A percentile compares a stretch with the other conserved stretches of the same genome.
Conservation (phyloP, 2,888 invertebrate species). For the Mythimna pallens region DNA sequence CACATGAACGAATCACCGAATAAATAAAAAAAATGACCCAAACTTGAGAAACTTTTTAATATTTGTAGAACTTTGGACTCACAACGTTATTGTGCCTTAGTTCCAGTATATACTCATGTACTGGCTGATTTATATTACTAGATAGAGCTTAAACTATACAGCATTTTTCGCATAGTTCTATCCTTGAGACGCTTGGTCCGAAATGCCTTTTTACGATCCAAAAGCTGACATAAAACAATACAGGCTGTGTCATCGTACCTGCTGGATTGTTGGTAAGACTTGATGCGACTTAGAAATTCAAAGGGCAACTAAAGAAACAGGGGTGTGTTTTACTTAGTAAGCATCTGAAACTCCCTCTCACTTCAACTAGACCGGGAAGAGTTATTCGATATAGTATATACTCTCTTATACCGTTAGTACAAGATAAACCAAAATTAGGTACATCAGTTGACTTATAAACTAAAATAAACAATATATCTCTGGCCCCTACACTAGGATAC, state of each 20-base stretch:
- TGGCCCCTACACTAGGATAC: no score
- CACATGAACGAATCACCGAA: constrained; percentile 2
- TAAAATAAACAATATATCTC: no score
- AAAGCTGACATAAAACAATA: constrained; percentile 39
- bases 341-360: no score
- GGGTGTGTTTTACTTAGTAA: no score
- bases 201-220: constrained; percentile 38
- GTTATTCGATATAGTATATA: no score
- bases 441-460: no score
- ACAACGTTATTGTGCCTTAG: background rate
- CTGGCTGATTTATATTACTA: constrained; percentile 16
- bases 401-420: no score
- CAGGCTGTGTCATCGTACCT: background rate
- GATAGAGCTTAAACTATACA: constrained; percentile 5
- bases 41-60: constrained; percentile 21
- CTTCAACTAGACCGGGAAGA: no score
- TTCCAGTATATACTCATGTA: background rate
- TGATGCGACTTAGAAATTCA: background rate
- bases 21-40: constrained; percentile 6
- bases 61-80: constrained; percentile 31
- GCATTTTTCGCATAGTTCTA: constrained; percentile 21
- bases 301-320: no score
- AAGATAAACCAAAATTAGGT: no score
- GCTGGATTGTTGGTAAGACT: no score
- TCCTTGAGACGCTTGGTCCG: constrained; percentile 15